Percentiles rank a stretch among this genome's conserved stretches.
Evolutionary conservation across 2,113 vertebrate genomes (phyloP).

Genomic region (Tragelaphus scriptus): DNA sequence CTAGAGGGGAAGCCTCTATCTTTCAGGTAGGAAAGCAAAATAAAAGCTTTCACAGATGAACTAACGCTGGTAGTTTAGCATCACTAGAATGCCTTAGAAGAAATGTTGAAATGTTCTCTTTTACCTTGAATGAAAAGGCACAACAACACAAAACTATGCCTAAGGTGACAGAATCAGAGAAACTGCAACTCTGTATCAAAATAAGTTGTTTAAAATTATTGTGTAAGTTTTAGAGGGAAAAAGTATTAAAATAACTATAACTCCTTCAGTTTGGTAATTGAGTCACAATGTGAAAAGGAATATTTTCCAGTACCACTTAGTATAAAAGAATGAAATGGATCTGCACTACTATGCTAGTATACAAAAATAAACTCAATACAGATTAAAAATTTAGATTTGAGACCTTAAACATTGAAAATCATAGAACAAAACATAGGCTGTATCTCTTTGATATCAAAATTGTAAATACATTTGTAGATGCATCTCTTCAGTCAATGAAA

Average conservation of each 20-base stretch:
- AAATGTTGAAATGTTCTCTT: background rate
- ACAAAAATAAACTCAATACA: background rate
- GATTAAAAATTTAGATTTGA: background rate
- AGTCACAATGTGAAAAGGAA: background rate
- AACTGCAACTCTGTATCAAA: background rate
- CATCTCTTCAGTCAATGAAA: background rate
- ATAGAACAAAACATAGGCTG: background rate
- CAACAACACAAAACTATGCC: background rate
- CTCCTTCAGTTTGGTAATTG: background rate
- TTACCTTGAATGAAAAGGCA: background rate
- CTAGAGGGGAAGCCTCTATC: background rate
- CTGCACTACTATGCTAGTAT: background rate
- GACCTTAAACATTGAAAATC: background rate
- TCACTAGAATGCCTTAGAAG: background rate
- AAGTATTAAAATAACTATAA: background rate
- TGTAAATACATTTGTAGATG: background rate
- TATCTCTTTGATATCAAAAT: background rate
- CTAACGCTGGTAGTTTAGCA: background rate
- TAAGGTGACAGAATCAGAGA: background rate
- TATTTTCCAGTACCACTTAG: background rate
- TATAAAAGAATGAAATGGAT: background rate
- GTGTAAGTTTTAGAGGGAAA: background rate
- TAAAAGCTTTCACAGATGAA: background rate
- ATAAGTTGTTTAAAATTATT: background rate
- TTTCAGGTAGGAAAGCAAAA: background rate